phyloP scores from a whole-genome alignment of 2,113 vertebrate species.

The Macrotis lagotis region DNA sequence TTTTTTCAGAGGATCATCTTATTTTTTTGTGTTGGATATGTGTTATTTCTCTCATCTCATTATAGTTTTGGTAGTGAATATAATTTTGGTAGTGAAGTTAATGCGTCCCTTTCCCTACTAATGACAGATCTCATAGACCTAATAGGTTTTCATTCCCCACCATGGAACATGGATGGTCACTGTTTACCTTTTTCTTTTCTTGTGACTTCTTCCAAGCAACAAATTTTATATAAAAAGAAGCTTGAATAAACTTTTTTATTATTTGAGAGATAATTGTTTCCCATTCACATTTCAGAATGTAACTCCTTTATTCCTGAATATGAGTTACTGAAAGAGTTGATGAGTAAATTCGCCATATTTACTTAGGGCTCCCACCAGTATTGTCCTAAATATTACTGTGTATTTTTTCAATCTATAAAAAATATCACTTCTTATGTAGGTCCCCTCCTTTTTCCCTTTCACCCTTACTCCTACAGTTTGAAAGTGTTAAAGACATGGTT shows the following conservation, averaged over 20 bases:
- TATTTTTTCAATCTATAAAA: slow-evolving; percentile 17
- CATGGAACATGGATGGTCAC: slow-evolving; percentile 27
- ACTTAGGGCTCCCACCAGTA: slow-evolving; percentile 8
- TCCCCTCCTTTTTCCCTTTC: slow-evolving; percentile 12
- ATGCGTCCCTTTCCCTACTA: neutral
- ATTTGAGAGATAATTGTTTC: neutral
- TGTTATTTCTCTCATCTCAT: neutral
- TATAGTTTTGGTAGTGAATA: neutral
- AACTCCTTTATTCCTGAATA: slow-evolving; percentile 23
- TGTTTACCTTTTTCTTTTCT: neutral
- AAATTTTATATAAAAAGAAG: slow-evolving; percentile 31
- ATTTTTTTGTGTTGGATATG: neutral
- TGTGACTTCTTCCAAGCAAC: slow-evolving; percentile 17
- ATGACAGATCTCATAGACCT: neutral
- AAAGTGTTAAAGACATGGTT: neutral
- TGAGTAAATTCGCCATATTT: slow-evolving; percentile 40
- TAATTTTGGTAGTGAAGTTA: slow-evolving; percentile 11
- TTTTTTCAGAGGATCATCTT: slow-evolving; percentile 17
- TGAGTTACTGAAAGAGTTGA: neutral
- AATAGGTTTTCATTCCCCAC: neutral
- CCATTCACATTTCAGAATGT: slow-evolving; percentile 30
- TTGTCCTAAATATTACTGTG: slow-evolving; percentile 1
- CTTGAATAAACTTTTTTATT: slow-evolving; percentile 42
- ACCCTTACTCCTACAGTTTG: neutral
- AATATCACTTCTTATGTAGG: neutral